Base-by-base conservation (phyloP, 2,113 vertebrate species). In the Atrichornis clamosus region DNA sequence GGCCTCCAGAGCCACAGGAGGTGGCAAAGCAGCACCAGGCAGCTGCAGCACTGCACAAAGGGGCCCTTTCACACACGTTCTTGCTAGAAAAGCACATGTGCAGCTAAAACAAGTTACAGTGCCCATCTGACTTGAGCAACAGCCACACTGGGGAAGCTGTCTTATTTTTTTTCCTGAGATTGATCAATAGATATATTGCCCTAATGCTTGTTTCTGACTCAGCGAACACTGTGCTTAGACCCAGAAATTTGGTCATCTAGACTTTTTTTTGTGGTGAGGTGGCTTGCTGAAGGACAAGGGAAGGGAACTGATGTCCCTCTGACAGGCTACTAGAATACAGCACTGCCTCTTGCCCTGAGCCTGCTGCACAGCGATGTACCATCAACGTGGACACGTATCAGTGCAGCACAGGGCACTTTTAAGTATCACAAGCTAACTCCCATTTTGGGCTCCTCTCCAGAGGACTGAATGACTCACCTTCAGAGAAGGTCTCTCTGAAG, bases 31-130 rank as follows among this genome's bases (percentile, higher is more conserved):
- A 88, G 92, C 79, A 4, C 59, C 2, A 52, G 79, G 91, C 93
- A 94, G 95, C 93, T 96, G 85, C 89, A 92, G 89, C 89, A 37
- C n/a, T 15, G 74, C 85, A 96, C 95, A 96, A 96, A 96, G 91
- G 69, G 64, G 80, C 73, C 68, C 93, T 96, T 96, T 95, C 90
- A 94, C 90, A 68, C 77, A 26, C 7, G 27, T 64, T 93, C 90
- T 76, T 84, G 90, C 90, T 78, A 35, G 80, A 69, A 60, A 26
- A 82, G 90, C 93, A 94, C 93, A 95, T 88, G 87, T 90, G 89
- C 89, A 82, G 73, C 87, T 94, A 68, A 76, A 94, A 63, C 65
- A 68, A 94, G 68, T 88, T 84, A 59, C 85, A 94, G 79, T 92
- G 92, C 52, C 84, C 74, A 81, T 94, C 88, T 95, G 84, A 93